Conservation (phyloP, 2,797 vertebrate genomes). For the Sebastes trivittatus region DNA sequence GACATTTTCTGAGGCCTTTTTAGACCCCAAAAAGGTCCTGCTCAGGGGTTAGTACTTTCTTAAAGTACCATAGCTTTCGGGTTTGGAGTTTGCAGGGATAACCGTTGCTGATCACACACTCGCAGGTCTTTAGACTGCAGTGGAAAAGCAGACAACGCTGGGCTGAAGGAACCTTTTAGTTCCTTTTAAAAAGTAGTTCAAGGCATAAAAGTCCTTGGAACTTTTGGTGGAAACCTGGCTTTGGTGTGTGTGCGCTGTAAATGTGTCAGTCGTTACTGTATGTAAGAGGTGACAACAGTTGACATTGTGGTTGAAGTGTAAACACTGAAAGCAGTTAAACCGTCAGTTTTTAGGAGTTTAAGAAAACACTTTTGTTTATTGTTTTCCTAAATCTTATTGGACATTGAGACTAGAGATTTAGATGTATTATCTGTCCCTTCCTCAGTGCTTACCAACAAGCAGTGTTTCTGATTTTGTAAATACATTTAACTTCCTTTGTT, state of each 20-base stretch:
- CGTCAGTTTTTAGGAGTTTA: background rate
- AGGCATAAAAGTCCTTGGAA: too few species aligned
- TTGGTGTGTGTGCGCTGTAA: background rate
- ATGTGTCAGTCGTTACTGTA: background rate
- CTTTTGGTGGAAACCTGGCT: too few species aligned
- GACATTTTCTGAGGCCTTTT: too few species aligned
- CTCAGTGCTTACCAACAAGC: background rate
- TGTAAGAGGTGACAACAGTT: background rate
- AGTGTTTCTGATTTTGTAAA: background rate
- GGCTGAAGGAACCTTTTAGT: too few species aligned
- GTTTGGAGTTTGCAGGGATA: too few species aligned
- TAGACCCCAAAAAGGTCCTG: too few species aligned
- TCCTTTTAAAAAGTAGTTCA: too few species aligned
- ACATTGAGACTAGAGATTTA: background rate
- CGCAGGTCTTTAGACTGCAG: too few species aligned
- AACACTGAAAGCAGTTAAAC: background rate
- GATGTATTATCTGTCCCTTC: background rate
- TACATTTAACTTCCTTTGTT: background rate
- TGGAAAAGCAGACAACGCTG: too few species aligned
- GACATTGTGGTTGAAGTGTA: background rate
- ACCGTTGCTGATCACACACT: too few species aligned
- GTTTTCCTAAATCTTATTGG: background rate
- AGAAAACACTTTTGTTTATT: background rate
- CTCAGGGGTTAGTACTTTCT: too few species aligned
- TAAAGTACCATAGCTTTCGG: too few species aligned